phyloP scores from a whole-genome alignment of 2,888 invertebrate genomes.

The Neuroscelio doddi region DNA sequence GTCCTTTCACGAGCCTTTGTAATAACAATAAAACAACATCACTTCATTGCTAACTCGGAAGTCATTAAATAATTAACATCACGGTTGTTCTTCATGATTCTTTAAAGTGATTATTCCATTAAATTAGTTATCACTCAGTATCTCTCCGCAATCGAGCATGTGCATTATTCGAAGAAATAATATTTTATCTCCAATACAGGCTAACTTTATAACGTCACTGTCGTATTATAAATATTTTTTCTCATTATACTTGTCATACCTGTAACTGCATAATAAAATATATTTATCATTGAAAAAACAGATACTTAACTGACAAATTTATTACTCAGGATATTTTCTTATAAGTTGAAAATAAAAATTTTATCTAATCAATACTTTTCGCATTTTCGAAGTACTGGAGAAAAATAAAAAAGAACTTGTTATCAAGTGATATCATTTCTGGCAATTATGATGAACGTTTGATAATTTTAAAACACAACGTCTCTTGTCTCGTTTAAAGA shows the following conservation, averaged over 20 bases:
- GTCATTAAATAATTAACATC: constrained; percentile 28
- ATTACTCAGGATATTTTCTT: neutral
- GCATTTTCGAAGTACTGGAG: no score
- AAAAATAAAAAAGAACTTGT: no score
- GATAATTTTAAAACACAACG: neutral
- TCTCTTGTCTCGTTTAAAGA: neutral
- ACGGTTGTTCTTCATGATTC: constrained; percentile 23
- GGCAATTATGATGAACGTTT: neutral
- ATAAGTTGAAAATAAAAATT: no score
- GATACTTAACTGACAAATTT: neutral
- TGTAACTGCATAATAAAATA: neutral
- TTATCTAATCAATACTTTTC: no score
- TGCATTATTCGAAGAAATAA: constrained; percentile 2
- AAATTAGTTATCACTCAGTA: constrained; percentile 23
- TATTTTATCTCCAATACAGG: constrained; percentile 7
- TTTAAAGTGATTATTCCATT: constrained; percentile 16
- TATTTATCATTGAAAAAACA: neutral
- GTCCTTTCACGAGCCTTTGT: constrained; percentile 18
- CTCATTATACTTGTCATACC: neutral
- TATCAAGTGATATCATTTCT: no score
- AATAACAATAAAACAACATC: constrained; percentile 16
- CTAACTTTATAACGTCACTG: neutral
- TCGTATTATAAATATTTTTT: no score
- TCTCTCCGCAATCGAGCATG: constrained; percentile 6
- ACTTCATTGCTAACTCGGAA: constrained; percentile 20